Conservation (phyloP, 2,888 invertebrate species). For the Unio delphinus region DNA sequence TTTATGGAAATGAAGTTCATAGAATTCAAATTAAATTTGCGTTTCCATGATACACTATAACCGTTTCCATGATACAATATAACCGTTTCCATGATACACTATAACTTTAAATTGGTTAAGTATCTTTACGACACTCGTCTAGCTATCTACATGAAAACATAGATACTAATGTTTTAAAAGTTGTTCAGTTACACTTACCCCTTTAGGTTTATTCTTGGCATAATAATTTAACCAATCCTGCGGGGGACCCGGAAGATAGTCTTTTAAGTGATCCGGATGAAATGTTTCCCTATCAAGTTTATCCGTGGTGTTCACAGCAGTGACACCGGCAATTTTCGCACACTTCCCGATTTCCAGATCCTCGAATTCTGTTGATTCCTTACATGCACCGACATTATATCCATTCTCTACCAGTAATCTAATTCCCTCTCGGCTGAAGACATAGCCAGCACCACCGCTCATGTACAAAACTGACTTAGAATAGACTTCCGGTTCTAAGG, state of each 20-base stretch:
- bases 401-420: constrained; percentile 27
- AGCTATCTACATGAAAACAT: no score
- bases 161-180: no score
- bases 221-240: constrained; percentile 33
- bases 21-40: no score
- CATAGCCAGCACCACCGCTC: constrained; percentile 39
- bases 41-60: no score
- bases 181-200: constrained; percentile 16
- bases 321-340: constrained; percentile 23
- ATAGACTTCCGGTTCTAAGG: constrained; percentile 26
- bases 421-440: constrained; percentile 28
- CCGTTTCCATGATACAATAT: no score
- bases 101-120: no score
- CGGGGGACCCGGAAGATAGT: constrained; percentile 33
- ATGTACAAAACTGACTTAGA: constrained; percentile 30
- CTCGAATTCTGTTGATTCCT: constrained; percentile 28
- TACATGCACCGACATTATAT: constrained; percentile 20
- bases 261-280: constrained; percentile 29
- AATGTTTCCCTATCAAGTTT: constrained; percentile 33
- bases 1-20: no score
- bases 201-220: constrained; percentile 32
- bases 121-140: no score
- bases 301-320: constrained; percentile 27
- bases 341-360: constrained; percentile 33
- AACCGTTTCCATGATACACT: no score